A percentile compares a stretch with the other conserved stretches of the same genome.
Conservation (phyloP, 2,113 vertebrate species). For the Sterrhoptilus dennistouni region DNA sequence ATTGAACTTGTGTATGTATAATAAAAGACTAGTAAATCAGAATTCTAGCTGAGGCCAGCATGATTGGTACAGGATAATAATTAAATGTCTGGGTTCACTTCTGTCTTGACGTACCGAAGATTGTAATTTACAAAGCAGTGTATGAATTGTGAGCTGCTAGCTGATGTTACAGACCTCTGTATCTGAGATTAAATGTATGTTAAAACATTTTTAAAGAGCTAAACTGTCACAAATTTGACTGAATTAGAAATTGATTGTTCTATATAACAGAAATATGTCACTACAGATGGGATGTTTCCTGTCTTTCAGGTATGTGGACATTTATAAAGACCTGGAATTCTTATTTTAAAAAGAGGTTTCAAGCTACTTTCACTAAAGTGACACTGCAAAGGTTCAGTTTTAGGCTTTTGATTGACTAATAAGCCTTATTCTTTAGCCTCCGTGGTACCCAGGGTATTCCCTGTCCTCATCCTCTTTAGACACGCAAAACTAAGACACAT, state of each 20-base stretch:
- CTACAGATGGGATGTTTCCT: neutral
- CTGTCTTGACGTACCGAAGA: neutral
- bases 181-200: constrained; percentile 16
- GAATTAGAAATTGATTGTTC: constrained; percentile 43
- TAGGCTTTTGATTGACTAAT: neutral
- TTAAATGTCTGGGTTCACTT: constrained; percentile 12
- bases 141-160: neutral
- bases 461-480: neutral
- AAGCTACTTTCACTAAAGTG: neutral
- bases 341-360: neutral
- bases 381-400: neutral
- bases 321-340: neutral
- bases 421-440: neutral
- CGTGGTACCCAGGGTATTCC: neutral
- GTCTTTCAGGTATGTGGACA: neutral
- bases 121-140: constrained; percentile 13
- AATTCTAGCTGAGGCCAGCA: constrained; percentile 33
- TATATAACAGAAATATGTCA: constrained; percentile 33
- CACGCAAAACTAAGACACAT: neutral
- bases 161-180: neutral
- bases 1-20: constrained; percentile 1
- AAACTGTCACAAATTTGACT: constrained; percentile 26
- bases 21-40: constrained; percentile 30
- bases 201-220: constrained; percentile 10
- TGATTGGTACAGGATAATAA: constrained; percentile 14